Conservation (phyloP, 2,888 invertebrate species). For the Calliphora vomitoria region DNA sequence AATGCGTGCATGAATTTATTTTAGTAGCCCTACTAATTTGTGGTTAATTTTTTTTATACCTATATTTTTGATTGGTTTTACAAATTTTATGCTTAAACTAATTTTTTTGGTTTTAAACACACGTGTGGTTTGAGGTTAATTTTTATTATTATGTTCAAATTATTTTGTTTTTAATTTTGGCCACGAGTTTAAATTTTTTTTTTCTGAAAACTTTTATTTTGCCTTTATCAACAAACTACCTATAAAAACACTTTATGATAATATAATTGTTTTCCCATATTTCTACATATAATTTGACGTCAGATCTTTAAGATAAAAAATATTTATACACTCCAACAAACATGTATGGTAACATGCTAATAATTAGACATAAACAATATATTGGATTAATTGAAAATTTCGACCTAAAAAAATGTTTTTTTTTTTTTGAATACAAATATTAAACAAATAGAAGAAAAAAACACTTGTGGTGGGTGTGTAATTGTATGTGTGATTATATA, state of each 20-base stretch:
- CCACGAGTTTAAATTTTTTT: neutral
- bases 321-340: constrained; percentile 1
- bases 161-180: neutral
- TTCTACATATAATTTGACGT: constrained; percentile 28
- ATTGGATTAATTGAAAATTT: constrained; percentile 54
- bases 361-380: constrained; percentile 39
- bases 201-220: neutral
- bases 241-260: neutral
- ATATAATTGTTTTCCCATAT: neutral
- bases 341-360: constrained; percentile 29
- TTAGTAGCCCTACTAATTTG: constrained; percentile 38
- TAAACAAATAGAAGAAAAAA: constrained; percentile 18
- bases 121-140: constrained; percentile 25
- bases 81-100: constrained; percentile 6
- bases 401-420: constrained; percentile 49
- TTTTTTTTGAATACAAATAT: constrained; percentile 18
- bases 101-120: constrained; percentile 31
- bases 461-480: constrained; percentile 54
- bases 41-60: constrained; percentile 32
- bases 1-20: constrained; percentile 7
- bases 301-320: constrained; percentile 18
- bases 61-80: constrained; percentile 21
- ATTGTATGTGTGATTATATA: neutral
- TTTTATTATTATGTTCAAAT: neutral
- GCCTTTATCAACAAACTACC: neutral